Evolutionary conservation across 2,113 vertebrate species (phyloP), one percentile per base, ranked within the genome.

Genomic region (Equus przewalskii): DNA sequence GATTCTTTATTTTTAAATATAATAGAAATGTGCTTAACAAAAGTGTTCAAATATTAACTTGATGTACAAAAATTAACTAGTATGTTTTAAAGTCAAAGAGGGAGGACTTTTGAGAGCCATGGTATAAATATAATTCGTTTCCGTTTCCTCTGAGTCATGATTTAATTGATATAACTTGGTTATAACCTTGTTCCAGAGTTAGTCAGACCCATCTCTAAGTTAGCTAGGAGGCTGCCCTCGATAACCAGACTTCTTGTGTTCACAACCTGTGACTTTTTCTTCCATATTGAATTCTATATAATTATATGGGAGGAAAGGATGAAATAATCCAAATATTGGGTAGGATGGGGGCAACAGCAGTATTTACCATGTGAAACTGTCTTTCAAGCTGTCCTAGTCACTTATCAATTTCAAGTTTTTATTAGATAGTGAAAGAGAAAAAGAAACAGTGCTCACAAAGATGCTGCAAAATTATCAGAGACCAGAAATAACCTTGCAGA

Each of bases 91-190:
- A 93, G 82, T 95, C 65, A 94, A 80, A 64, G 94, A 95, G 70
- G 73, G 60, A 88, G 30, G 72, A 84, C 44, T 85, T 93, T 96
- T 96, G 26, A 93, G 82, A 96, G 51, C 72, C 85, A 62, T 92
- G 16, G n/a, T 72, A 93, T 97, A 97, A 92, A 69, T 98, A 58
- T 67, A 95, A 92, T 89, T 95, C 30, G 62, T 96, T 92, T 92
- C 80, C 41, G 56, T 95, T 89, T 87, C 19, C 70, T 95, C 91
- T 86, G 82, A 96, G 79, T 97, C 69, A 86, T 85, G 89, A 90
- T 87, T 96, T 97, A 93, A 88, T 96, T 94, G 93, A 15, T 88
- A 69, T 3, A 85, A 91, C 78, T 96, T 96, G n/a, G 12, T 69
- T 96, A 70, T 75, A 87, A 91, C 69, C 51, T 96, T 91, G 44